Conservation (phyloP, 2,797 vertebrate genomes). For the Platyrinchus mystaceus region DNA sequence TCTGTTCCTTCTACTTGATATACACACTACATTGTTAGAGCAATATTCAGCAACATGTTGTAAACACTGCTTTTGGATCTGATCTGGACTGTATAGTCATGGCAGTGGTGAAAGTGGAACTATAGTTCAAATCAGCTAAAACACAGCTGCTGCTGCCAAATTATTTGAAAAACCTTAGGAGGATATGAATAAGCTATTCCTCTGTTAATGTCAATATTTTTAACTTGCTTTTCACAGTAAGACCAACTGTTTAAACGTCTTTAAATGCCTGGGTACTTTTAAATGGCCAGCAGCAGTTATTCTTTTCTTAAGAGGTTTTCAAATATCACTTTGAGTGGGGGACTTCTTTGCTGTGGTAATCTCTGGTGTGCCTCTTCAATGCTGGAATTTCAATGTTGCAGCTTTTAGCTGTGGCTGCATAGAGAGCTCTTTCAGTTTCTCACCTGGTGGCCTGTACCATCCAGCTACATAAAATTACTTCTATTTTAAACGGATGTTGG, state of each 20-base stretch:
- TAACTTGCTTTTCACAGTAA: not conserved
- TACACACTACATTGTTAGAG: not conserved
- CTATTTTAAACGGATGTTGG: not conserved
- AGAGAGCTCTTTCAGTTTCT: not conserved
- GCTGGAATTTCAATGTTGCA: not conserved
- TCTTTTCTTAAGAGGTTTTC: conserved; percentile 6
- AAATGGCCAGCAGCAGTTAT: conserved; percentile 14
- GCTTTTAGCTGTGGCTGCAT: not conserved
- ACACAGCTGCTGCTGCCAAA: not conserved
- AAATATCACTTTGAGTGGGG: not conserved
- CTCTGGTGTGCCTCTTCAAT: not conserved
- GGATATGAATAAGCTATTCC: not conserved
- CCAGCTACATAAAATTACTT: conserved; percentile 13
- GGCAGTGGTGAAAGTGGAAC: not conserved
- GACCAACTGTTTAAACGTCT: not conserved
- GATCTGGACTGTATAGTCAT: not conserved
- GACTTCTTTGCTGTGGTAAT: not conserved
- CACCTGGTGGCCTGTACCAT: not conserved
- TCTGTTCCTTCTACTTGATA: not conserved
- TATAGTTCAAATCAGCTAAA: not conserved
- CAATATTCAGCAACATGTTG: not conserved
- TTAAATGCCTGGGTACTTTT: conserved; percentile 4
- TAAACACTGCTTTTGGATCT: not conserved
- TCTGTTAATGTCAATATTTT: not conserved
- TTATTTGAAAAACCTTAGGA: not conserved